Evolutionary conservation across 2,113 vertebrate species (phyloP), one percentile per base, ranked within the genome.

Genomic region (Pedetes capensis): DNA sequence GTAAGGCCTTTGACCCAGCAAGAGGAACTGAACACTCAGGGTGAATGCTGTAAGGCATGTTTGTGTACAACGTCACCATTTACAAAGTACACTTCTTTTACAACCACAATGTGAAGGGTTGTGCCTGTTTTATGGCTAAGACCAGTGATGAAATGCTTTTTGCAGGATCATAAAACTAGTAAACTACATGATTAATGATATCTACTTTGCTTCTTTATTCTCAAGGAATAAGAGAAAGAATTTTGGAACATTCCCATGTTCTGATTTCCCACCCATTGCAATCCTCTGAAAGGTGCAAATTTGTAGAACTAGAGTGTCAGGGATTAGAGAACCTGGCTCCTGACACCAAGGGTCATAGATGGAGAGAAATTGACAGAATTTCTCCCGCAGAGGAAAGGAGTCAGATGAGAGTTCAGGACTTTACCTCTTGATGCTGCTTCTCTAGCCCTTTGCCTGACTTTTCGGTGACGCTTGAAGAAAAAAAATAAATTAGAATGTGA

Each of bases 381-480:
- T 74, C 1, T 1, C 47, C 59, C 27, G 1, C 12, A 25, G 10
- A 32, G 27, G 44, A 29, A 14, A 22, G 63, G 78, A 49, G 27
- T 84, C 39, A 44, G 57, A 82, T 32, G 20, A 44, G 53, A 79
- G 37, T 39, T 2, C 27, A 53, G 34, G 23, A 83, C 37, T 84
- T 96, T 95, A 97, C 95, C 96, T 97, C 44, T 94, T 76, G 47
- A 72, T 76, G 86, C 68, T 74, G 66, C 81, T 64, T 76, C 39
- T 96, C 71, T 94, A 29, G 66, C 25, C 44, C 82, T 91, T 74
- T 93, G 78, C 84, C 10, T 91, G 90, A 85, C 27, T 90, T 87
- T 96, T 47, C 5, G 37, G 4, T 96, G 96, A 78, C 18, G 51
- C 97, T 97, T 87, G 90, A 96, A 97, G 90, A 96, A 34, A 97